phyloP scores from a whole-genome alignment of 2,888 invertebrate species.

The Amphipyra tragopoginis region DNA sequence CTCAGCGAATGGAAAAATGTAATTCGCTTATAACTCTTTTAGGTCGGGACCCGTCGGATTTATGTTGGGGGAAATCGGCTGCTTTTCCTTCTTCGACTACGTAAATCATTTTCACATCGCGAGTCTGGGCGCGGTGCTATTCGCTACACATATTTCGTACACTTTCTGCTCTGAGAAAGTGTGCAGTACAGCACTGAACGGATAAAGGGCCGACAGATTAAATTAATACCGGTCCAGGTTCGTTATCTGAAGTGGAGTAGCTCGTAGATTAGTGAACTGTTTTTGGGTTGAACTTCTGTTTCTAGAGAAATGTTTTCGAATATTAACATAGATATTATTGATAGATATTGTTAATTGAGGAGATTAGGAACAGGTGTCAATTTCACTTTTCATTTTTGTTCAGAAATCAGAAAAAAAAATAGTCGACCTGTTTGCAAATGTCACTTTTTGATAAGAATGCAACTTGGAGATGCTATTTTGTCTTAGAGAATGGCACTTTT shows the following conservation, averaged over 20 bases:
- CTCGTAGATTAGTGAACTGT: not conserved
- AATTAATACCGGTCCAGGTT: constrained; percentile 57
- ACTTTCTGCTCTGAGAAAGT: constrained; percentile 66
- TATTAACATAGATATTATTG: too few species aligned
- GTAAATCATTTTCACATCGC: constrained; percentile 84
- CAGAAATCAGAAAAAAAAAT: too few species aligned
- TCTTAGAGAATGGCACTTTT: too few species aligned
- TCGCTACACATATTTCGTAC: constrained; percentile 66
- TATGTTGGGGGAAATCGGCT: constrained; percentile 75
- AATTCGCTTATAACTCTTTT: constrained; percentile 81
- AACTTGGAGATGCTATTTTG: too few species aligned
- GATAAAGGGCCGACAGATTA: constrained; percentile 54
- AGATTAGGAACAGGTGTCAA: too few species aligned
- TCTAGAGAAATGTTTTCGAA: not conserved
- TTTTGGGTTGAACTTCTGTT: constrained; percentile 4
- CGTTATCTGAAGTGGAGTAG: constrained; percentile 33
- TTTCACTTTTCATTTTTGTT: too few species aligned
- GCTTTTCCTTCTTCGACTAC: constrained; percentile 77
- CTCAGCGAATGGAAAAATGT: constrained; percentile 72
- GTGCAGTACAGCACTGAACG: constrained; percentile 49
- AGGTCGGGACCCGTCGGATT: constrained; percentile 70
- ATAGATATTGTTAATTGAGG: too few species aligned
- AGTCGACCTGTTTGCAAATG: too few species aligned
- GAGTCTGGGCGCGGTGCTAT: constrained; percentile 47
- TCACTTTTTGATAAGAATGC: too few species aligned